Base-by-base conservation (phyloP, 2,797 vertebrate genomes). In the Danio kyathit region DNA sequence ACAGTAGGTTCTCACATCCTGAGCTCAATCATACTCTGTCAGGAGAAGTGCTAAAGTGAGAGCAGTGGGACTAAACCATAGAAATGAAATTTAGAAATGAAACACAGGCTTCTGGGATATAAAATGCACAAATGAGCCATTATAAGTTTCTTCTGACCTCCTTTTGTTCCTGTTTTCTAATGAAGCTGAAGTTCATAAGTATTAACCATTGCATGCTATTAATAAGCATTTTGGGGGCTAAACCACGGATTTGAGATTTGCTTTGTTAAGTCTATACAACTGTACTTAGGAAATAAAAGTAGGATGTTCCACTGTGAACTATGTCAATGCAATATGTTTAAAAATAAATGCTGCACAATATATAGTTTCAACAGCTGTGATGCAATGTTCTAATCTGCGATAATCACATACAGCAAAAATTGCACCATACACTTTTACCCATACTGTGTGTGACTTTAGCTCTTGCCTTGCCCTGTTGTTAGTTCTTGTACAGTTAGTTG, bases 1-100 rank as follows among this genome's bases (percentile, higher is more conserved):
- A n/a, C n/a, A n/a, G n/a, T n/a, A 59, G 1, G 57, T 79, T 77
- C 43, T 84, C 78, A 80, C 69, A 19, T 82, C 63, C 12, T 51
- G 79, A 49, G 80, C 14, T 75, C 73, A 82, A 72, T 82, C 44
- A 74, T 41, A 51, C 29, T 76, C 63, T 60, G 64, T 54, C 73
- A 82, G 67, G 67, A 51, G 69, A 17, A 43, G 43, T 19, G 16
- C 49, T 38, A 57, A 49, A 48, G 63, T 70, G 38, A 82, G 60
- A 83, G 44, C 43, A 11, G 46, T 67, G 66, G 70, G 61, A 82
- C 19, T 54, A 80, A 84, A 74, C 57, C 21, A 48, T 41, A 79
- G 49, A 65, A 41, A n/a, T n/a, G n/a, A n/a, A 41, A 14, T 71
- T 79, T 83, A 43, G 5, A 72, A 13, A 79, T 56, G 56, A 21